Percentiles rank a stretch among this genome's conserved stretches.
These are phyloP conservation scores for Bubo blakistoni DNA, from an alignment of 2,113 vertebrate genomes.

Conservation along the genomic window DNA sequence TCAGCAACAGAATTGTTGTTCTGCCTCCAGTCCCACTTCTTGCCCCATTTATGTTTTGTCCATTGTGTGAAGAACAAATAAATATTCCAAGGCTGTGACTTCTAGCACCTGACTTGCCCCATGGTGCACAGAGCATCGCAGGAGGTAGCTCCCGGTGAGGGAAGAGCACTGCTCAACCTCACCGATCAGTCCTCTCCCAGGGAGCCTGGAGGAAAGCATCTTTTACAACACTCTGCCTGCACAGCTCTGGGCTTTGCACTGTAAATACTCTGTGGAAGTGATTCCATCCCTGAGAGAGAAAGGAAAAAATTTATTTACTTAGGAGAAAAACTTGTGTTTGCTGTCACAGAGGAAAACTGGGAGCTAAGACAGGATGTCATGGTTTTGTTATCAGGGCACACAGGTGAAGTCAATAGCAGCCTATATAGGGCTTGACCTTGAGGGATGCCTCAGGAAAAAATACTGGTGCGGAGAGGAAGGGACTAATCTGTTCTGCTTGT, in stretches of 20 bases:
- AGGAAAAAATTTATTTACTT: not conserved
- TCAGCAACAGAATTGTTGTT: not conserved
- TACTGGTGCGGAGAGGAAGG: not conserved
- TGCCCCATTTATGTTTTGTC: not conserved
- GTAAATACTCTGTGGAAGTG: not conserved
- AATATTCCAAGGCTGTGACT: not conserved
- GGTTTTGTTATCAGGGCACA: not conserved
- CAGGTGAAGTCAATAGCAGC: not conserved
- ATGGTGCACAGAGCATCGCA: not conserved
- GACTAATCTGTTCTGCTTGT: not conserved
- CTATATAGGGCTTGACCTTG: not conserved
- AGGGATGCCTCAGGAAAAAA: not conserved
- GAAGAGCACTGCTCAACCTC: not conserved
- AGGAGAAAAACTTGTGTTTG: not conserved
- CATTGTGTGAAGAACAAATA: not conserved
- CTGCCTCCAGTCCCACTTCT: not conserved
- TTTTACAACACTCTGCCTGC: not conserved
- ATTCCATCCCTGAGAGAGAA: not conserved
- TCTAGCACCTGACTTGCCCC: not conserved
- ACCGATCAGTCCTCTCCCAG: not conserved
- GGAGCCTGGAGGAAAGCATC: not conserved
- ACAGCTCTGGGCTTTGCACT: not conserved
- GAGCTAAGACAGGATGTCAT: not conserved
- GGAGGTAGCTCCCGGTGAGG: not conserved
- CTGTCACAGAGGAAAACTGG: not conserved